Percentiles rank a stretch among this genome's conserved stretches.
These are phyloP conservation scores for Garrulus glandarius DNA, from an alignment of 2,797 vertebrate genomes.

Conservation along the genomic window DNA sequence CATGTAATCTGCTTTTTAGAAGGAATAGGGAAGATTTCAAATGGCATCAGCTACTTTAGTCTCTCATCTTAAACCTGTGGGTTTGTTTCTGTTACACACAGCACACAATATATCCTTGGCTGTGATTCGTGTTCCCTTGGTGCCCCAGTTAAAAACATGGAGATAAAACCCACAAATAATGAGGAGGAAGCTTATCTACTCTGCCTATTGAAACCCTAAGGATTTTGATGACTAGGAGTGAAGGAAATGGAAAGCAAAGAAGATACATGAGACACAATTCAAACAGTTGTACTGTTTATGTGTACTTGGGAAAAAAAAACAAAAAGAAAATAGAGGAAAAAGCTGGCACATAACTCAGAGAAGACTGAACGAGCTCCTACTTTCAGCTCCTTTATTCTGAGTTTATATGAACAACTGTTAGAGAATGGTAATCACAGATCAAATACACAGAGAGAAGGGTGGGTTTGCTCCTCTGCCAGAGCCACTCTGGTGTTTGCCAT, in stretches of 20 bases:
- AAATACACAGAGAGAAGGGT: not conserved
- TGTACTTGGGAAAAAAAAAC: not conserved
- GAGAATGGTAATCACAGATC: not conserved
- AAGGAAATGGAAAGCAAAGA: constrained; percentile 29
- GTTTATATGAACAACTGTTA: not conserved
- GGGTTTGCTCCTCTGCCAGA: not conserved
- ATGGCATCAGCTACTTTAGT: not conserved
- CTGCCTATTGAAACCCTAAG: not conserved
- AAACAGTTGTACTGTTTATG: not conserved
- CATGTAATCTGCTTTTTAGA: not conserved
- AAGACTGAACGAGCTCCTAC: not conserved
- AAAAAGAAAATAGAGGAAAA: not conserved
- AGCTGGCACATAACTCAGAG: not conserved
- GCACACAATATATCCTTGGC: not conserved
- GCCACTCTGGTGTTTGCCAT: not conserved
- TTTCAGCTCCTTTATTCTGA: not conserved
- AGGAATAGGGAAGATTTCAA: not conserved
- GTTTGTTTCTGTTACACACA: not conserved
- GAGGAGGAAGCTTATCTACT: not conserved
- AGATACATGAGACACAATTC: not conserved
- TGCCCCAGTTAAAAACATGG: not conserved
- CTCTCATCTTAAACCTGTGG: not conserved
- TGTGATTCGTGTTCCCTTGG: not conserved
- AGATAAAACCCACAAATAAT: not conserved
- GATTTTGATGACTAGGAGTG: not conserved